Percentiles rank a stretch among this genome's conserved stretches.
Evolutionary conservation across 2,113 vertebrate species (phyloP).

Genomic region (Arvicanthis niloticus): DNA sequence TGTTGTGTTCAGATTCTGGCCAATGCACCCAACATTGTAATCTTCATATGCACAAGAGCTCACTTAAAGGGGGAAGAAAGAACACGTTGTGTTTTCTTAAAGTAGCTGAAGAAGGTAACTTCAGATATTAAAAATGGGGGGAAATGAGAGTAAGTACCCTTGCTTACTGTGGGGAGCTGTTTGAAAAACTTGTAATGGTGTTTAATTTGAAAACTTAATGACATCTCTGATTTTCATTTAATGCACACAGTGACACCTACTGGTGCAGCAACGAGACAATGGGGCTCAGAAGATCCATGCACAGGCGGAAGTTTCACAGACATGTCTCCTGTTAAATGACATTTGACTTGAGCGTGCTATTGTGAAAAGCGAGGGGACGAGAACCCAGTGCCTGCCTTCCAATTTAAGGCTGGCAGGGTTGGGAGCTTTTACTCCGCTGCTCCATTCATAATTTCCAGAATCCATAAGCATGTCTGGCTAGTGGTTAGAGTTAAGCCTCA

Average conservation of each 20-base stretch:
- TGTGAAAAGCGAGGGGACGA: not conserved
- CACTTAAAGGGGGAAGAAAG: not conserved
- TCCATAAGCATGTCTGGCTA: not conserved
- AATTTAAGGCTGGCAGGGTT: not conserved
- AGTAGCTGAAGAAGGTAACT: not conserved
- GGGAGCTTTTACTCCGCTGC: not conserved
- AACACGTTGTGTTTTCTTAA: not conserved
- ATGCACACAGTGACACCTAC: constrained; percentile 88
- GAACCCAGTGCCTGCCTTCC: not conserved
- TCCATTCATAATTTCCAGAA: constrained; percentile 25
- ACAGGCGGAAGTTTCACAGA: not conserved
- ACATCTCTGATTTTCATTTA: constrained; percentile 77
- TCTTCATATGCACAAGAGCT: not conserved
- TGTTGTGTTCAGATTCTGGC: not conserved
- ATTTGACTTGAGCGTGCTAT: not conserved
- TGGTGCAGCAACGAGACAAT: constrained; percentile 75
- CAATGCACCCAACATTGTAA: not conserved
- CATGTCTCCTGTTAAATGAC: not conserved
- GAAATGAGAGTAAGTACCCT: not conserved
- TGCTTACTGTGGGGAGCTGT: not conserved
- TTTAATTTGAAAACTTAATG: constrained; percentile 72
- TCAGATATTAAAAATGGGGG: not conserved
- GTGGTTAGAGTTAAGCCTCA: constrained; percentile 50
- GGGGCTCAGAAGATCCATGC: not conserved
- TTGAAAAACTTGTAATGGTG: not conserved